Base-by-base conservation (phyloP, 2,797 vertebrate species). In the Platyrinchus mystaceus region DNA sequence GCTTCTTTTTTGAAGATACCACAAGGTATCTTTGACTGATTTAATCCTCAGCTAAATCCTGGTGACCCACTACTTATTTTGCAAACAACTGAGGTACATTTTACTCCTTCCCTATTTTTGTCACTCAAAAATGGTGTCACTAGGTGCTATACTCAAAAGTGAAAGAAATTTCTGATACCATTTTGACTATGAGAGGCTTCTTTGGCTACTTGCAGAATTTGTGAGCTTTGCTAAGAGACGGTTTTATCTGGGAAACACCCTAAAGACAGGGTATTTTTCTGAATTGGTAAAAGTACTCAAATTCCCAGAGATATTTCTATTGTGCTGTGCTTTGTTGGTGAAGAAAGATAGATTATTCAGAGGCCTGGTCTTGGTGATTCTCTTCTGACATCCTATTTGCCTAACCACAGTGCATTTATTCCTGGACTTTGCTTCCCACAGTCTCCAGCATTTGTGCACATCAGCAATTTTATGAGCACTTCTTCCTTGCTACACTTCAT, bases 51-150 rank as follows among this genome's bases (percentile, higher is more conserved):
- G 5, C 6, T 62, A 47, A 88, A 44, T 64, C 19, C 30, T 53
- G 3, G 19, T 60, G 17, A 50, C 2, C 22, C 3, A 50, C 2
- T 16, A 41, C 1, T 50, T 58, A 28, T 52, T 76, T 81, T 79
- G 36, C 20, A 87, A 62, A 30, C 1, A 63, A 7, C 0, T n/a
- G n/a, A 89, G 11, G 28, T 49, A 24, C 1, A 2, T 12, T 87
- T 92, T 46, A 58, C 4, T 76, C 14, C 11, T 84, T 87, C 21
- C 19, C 22, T 73, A 12, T 1, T 62, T 90, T 73, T 76, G 20
- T 44, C 26, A 37, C 24, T 80, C 3, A 1, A 55, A 66, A 88
- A n/a, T 32, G 6, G 6, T 37, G 19, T 50, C 43, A n/a, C 32
- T 66, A 36, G 16, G 21, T 53, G 24, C 12, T 55, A 28, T 39